phyloP scores from a whole-genome alignment of 2,113 vertebrate species.

The Eleginops maclovinus region DNA sequence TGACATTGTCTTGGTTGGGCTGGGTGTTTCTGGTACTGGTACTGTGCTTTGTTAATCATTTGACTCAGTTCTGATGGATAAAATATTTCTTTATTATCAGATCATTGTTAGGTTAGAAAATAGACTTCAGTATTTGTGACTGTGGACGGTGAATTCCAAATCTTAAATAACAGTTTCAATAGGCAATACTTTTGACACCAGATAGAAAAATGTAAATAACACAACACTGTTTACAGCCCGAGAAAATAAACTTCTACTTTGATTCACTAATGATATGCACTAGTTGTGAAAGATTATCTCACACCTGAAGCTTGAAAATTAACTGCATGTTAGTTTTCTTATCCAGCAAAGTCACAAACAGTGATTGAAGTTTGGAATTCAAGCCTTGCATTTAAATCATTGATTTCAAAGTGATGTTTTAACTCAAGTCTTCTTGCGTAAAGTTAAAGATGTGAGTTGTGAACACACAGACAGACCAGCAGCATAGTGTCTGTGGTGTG shows the following conservation, averaged over 20 bases:
- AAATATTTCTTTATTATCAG: not conserved
- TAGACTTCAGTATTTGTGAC: not conserved
- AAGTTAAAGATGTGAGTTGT: not conserved
- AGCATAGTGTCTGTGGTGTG: not conserved
- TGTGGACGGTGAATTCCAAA: not conserved
- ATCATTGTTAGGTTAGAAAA: slow-evolving; percentile 12
- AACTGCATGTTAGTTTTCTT: slow-evolving; percentile 33
- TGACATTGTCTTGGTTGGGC: not conserved
- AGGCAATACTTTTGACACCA: not conserved
- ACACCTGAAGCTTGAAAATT: slow-evolving; percentile 48
- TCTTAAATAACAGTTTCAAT: not conserved
- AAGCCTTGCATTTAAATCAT: slow-evolving; percentile 34
- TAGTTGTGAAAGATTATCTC: too few species aligned
- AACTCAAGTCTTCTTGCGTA: not conserved
- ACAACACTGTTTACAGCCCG: slow-evolving; percentile 29
- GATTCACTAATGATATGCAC: slow-evolving; percentile 40
- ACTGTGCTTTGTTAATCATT: not conserved
- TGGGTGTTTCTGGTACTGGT: not conserved
- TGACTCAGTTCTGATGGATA: not conserved
- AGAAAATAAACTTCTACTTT: slow-evolving; percentile 34
- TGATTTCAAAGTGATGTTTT: slow-evolving; percentile 19
- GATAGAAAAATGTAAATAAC: slow-evolving; percentile 38
- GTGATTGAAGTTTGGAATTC: slow-evolving; percentile 34
- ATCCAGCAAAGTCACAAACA: slow-evolving; percentile 39
- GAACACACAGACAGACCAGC: too few species aligned